A percentile compares a stretch with the other conserved stretches of the same genome.
Evolutionary conservation across 1,140 invertebrate genomes (phyloP).

Genomic region (Drosophila teissieri): DNA sequence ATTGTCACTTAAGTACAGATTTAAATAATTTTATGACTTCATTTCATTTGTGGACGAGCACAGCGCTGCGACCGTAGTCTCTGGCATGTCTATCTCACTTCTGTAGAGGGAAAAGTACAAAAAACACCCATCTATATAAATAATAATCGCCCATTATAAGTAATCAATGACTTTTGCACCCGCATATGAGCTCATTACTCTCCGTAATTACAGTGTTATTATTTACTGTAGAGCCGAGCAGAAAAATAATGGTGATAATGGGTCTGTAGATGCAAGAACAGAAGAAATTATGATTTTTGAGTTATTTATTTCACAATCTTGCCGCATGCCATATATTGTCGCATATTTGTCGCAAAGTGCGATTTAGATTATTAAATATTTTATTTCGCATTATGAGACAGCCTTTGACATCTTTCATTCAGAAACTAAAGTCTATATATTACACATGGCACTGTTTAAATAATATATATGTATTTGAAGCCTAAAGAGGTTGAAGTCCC

Average conservation of each 20-base stretch:
- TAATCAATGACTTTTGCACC: constrained; percentile 76
- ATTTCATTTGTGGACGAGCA: constrained; percentile 51
- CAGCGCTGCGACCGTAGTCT: constrained; percentile 3
- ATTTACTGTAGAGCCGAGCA: constrained; percentile 26
- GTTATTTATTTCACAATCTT: constrained; percentile 18
- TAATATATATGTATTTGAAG: not conserved
- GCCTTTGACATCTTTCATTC: too few relatives aligned
- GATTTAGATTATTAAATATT: not conserved
- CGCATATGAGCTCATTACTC: constrained; percentile 50
- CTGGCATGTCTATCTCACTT: constrained; percentile 12
- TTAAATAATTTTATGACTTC: constrained; percentile 77
- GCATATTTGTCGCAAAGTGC: not conserved
- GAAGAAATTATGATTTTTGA: constrained; percentile 9
- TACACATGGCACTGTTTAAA: not conserved
- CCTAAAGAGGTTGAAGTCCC: not conserved
- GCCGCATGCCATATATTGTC: not conserved
- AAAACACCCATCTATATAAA: constrained; percentile 51
- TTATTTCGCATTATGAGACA: not conserved
- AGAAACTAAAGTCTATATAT: too few relatives aligned
- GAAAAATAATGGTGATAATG: constrained; percentile 30
- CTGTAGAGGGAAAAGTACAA: constrained; percentile 21
- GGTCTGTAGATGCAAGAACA: constrained; percentile 1
- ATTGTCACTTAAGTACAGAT: constrained; percentile 80
- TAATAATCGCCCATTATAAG: constrained; percentile 54
- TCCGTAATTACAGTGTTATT: constrained; percentile 54